phyloP scores from a whole-genome alignment of 2,888 invertebrate genomes.

The Epistrophe grossulariae region DNA sequence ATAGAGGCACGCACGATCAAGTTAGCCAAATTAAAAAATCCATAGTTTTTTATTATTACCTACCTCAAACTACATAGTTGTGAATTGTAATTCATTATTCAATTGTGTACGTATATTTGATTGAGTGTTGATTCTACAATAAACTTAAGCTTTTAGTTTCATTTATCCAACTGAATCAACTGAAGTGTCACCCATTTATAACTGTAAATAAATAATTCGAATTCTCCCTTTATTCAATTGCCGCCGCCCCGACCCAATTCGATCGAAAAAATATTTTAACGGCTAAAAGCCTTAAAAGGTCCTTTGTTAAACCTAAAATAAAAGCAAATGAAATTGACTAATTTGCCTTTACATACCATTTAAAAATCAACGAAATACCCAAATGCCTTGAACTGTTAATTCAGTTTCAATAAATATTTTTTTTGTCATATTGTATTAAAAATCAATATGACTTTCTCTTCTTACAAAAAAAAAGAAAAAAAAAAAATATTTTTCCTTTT shows the following conservation, averaged over 20 bases:
- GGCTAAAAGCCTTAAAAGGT: not conserved
- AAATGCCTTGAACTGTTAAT: constrained; percentile 7
- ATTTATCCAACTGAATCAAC: not conserved
- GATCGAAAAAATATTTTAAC: not conserved
- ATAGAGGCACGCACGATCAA: too few relatives aligned
- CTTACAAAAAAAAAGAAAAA: not conserved
- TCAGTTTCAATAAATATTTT: not conserved
- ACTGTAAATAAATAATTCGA: not conserved
- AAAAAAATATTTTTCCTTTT: not conserved
- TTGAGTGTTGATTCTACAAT: too few relatives aligned
- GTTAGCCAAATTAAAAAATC: too few relatives aligned
- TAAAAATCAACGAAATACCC: not conserved
- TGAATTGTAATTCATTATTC: too few relatives aligned
- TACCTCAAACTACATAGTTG: too few relatives aligned
- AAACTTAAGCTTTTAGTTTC: not conserved
- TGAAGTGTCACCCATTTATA: not conserved
- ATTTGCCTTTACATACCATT: constrained; percentile 2
- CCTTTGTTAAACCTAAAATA: not conserved
- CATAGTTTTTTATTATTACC: too few relatives aligned
- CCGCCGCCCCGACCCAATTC: not conserved
- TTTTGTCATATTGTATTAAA: not conserved
- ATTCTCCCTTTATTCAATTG: too few relatives aligned
- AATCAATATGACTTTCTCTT: not conserved
- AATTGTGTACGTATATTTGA: too few relatives aligned
- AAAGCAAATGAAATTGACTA: not conserved